Conservation (phyloP, 2,888 invertebrate species). For the Baccha elongata region DNA sequence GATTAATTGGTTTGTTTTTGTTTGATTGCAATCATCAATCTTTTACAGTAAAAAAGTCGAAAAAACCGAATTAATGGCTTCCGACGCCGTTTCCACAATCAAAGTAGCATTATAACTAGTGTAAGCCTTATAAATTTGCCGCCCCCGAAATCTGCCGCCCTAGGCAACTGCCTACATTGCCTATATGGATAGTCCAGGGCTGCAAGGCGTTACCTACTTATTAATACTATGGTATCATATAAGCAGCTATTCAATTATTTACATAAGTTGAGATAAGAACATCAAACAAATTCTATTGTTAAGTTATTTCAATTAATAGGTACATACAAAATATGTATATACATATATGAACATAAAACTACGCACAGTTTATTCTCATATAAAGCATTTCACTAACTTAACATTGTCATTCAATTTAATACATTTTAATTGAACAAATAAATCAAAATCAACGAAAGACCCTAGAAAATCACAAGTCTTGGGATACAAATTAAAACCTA, state of each 20-base stretch:
- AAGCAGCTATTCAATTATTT: background rate
- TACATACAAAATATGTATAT: background rate
- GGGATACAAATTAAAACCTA: background rate
- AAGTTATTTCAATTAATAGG: constrained; percentile 5
- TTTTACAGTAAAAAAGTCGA: too few species aligned
- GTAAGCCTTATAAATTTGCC: too few species aligned
- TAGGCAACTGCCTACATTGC: too few species aligned
- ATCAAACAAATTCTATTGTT: constrained; percentile 8
- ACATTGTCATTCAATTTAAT: background rate
- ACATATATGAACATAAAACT: background rate
- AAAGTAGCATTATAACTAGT: too few species aligned
- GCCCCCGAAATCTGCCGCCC: too few species aligned
- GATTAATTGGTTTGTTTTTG: too few species aligned
- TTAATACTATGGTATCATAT: constrained; percentile 3
- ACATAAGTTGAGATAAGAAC: background rate
- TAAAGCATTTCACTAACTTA: background rate
- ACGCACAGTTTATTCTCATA: background rate
- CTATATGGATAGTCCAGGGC: too few species aligned
- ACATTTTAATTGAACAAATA: background rate
- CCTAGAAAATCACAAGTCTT: background rate
- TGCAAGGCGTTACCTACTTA: too few species aligned
- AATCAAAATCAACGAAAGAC: background rate
- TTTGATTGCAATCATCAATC: too few species aligned
- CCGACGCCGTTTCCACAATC: too few species aligned
- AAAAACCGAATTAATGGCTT: too few species aligned